Percentiles rank a stretch among this genome's conserved stretches.
These are phyloP conservation scores for Sisyra nigra DNA, from an alignment of 2,888 invertebrate species.

Conservation along the genomic window DNA sequence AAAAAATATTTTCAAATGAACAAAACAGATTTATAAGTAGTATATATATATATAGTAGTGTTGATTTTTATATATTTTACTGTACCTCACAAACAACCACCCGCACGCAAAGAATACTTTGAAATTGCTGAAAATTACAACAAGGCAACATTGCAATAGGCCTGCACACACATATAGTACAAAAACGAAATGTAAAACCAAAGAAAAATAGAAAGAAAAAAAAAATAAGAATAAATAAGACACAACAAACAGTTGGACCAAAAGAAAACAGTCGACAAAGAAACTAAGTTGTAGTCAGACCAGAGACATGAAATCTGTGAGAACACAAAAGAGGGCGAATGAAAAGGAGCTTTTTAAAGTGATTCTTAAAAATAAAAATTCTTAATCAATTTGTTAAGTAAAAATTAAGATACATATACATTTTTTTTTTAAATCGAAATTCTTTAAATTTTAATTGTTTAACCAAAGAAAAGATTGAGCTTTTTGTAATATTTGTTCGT, in stretches of 20 bases:
- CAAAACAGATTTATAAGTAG: neutral
- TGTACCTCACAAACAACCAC: conserved; percentile 73
- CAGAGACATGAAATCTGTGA: too few relatives aligned
- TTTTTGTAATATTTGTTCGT: too few relatives aligned
- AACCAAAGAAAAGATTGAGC: too few relatives aligned
- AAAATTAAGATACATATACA: too few relatives aligned
- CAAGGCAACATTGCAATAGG: conserved; percentile 30
- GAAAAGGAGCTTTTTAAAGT: too few relatives aligned
- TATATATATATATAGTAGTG: neutral
- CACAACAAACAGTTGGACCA: neutral
- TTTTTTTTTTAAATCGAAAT: too few relatives aligned
- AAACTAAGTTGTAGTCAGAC: too few relatives aligned
- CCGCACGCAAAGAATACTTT: conserved; percentile 75
- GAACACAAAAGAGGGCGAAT: too few relatives aligned
- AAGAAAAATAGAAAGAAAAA: neutral
- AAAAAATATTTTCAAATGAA: neutral
- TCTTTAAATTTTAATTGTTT: too few relatives aligned
- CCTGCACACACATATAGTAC: conserved; percentile 4
- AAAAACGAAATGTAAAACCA: neutral
- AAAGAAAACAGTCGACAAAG: neutral
- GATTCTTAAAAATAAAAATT: too few relatives aligned
- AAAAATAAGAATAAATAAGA: neutral
- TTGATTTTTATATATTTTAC: conserved; percentile 20
- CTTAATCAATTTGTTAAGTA: too few relatives aligned
- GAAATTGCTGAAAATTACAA: conserved; percentile 55